Evolutionary conservation across 2,113 vertebrate species (phyloP), one percentile per base, ranked within the genome.

Genomic region (Silurus meridionalis): DNA sequence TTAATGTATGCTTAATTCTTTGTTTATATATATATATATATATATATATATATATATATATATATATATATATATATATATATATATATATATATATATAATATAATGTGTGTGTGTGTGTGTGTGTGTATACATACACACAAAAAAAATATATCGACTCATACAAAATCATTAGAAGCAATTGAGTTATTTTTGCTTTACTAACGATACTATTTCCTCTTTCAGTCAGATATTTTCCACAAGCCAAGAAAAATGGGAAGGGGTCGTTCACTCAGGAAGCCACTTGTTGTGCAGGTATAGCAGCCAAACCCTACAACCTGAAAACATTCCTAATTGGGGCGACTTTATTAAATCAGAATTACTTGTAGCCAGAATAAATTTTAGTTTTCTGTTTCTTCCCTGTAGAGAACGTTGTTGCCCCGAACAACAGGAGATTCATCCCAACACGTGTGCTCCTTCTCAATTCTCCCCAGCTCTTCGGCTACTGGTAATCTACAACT

Each of bases 381-480:
- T 14, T 1, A 37, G 58, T 80, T 19, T 79, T 19, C 19, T 19
- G 13, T 55, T 17, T 48, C 90, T 83, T 85, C 74, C 21, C 7
- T 2, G 0, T 88, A 99, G 98, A 95, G 98, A 92, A 99, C 98
- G 0, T 95, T 99, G 90, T 94, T 99, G 4, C 98, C 98, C 14
- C 94, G 97, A 82, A 98, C 97, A 0, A 97, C 98, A 25, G 98
- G 97, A 91, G 97, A 96, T 87, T 94, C 97, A 2, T 94, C 97
- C 71, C 98, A 97, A 79, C 98, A 97, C 0, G 97, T 99, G 89
- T 99, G 97, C 90, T 98, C 98, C 91, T 97, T 99, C 90, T 99
- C 97, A 90, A 97, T 99, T 90, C 94, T 99, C 77, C 97, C 98
- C 80, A 99, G 98, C 92, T 99, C 98, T 19, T 96, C 98, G 2